Conservation (phyloP, 2,113 vertebrate genomes). For the Pelecanoides urinatrix region DNA sequence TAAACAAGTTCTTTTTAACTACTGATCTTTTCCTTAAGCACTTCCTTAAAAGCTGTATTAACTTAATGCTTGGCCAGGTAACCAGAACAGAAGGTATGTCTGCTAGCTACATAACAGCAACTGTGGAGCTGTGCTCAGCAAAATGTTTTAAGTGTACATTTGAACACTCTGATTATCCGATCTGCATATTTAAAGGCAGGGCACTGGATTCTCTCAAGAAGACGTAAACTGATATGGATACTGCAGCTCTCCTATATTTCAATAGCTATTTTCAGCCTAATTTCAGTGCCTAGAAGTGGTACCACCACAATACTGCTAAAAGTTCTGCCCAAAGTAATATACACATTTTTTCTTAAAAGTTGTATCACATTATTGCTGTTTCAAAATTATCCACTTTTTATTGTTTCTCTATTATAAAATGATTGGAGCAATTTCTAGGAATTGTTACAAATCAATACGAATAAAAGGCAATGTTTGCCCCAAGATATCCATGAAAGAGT, state of each 20-base stretch:
- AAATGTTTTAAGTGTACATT: background rate
- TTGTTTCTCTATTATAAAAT: background rate
- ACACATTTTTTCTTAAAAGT: background rate
- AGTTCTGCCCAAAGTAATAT: background rate
- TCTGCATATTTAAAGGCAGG: background rate
- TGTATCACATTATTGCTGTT: background rate
- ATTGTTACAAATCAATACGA: background rate
- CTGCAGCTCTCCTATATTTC: background rate
- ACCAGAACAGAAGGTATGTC: background rate
- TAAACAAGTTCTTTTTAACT: background rate
- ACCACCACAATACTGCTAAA: background rate
- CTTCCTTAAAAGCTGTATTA: background rate
- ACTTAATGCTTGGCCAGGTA: background rate
- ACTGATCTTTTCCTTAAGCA: background rate
- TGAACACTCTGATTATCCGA: background rate
- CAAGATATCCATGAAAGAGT: background rate
- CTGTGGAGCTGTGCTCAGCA: background rate
- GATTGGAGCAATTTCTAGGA: background rate
- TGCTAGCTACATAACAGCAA: background rate
- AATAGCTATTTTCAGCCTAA: background rate
- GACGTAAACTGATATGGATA: accelerated
- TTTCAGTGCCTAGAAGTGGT: background rate
- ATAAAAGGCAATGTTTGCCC: background rate
- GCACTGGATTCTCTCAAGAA: background rate
- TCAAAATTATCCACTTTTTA: background rate